A percentile compares a stretch with the other conserved stretches of the same genome.
Evolutionary conservation across 2,113 vertebrate species (phyloP).

Genomic region (Leptosomus discolor): DNA sequence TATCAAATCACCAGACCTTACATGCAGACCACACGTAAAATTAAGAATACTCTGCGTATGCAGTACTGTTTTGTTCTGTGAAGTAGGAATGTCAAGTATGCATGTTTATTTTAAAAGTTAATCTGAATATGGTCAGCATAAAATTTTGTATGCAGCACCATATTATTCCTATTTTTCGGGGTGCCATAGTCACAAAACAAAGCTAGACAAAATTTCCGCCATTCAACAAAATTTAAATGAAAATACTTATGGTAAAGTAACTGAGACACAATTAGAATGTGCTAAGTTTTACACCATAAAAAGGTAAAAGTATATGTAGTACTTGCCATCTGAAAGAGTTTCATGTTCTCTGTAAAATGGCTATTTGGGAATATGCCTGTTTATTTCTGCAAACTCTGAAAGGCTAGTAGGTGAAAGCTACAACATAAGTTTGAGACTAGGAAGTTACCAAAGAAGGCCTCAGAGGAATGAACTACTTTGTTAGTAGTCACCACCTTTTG

Average conservation of each 20-base stretch:
- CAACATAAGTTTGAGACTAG: not conserved
- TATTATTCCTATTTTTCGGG: not conserved
- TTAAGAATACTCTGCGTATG: accelerated
- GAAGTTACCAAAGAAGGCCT: not conserved
- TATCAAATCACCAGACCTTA: not conserved
- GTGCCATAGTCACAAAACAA: not conserved
- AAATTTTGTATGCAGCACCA: not conserved
- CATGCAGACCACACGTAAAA: not conserved
- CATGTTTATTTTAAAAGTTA: not conserved
- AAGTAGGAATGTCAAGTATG: not conserved
- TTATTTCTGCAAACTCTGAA: not conserved
- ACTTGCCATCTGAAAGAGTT: not conserved
- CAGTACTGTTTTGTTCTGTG: not conserved
- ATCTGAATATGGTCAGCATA: not conserved
- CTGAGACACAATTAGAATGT: not conserved
- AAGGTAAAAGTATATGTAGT: not conserved
- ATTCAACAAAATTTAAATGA: not conserved
- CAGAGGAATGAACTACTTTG: not conserved
- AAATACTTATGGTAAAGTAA: not conserved
- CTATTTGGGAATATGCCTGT: not conserved
- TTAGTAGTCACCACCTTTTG: not conserved
- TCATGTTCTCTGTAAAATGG: not conserved
- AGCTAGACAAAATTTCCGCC: not conserved
- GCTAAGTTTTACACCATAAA: not conserved
- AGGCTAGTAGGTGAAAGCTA: not conserved